These are phyloP conservation scores for Tipula helvola DNA, from an alignment of 2,888 invertebrate species.

Conservation along the genomic window DNA sequence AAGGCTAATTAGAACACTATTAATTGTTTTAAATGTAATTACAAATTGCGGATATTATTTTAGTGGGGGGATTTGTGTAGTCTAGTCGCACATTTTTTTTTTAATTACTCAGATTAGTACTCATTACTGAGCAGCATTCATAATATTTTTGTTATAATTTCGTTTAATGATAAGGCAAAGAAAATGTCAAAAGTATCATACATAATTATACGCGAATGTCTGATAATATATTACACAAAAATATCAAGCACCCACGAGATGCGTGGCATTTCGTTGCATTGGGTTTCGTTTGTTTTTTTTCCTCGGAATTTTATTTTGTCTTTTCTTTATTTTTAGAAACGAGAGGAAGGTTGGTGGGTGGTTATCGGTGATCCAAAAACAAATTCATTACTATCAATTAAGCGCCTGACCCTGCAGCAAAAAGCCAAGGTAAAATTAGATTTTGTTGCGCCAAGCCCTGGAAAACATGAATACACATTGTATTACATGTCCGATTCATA, in stretches of 20 bases:
- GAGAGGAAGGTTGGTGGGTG: constrained; percentile 95
- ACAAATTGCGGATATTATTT: background rate
- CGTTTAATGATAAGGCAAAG: background rate
- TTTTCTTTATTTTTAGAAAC: constrained; percentile 45
- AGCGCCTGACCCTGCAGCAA: constrained; percentile 87
- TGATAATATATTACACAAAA: background rate
- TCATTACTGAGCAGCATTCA: background rate
- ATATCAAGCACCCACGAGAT: background rate
- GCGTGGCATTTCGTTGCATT: background rate
- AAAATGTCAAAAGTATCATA: background rate
- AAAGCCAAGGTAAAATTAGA: constrained; percentile 62
- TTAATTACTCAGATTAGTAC: background rate
- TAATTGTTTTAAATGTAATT: background rate
- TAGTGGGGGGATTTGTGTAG: background rate
- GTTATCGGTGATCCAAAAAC: constrained; percentile 93
- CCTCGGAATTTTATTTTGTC: background rate
- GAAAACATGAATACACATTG: constrained; percentile 81
- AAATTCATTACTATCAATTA: constrained; percentile 93
- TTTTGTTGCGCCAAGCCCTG: constrained; percentile 84
- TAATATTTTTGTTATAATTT: background rate
- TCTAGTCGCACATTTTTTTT: background rate
- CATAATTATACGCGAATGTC: background rate
- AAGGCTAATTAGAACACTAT: background rate
- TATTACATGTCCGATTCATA: constrained; percentile 99
- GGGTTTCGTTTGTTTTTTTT: background rate